Evolutionary conservation across 2,888 invertebrate species (phyloP).

Genomic region (Vanessa cardui): DNA sequence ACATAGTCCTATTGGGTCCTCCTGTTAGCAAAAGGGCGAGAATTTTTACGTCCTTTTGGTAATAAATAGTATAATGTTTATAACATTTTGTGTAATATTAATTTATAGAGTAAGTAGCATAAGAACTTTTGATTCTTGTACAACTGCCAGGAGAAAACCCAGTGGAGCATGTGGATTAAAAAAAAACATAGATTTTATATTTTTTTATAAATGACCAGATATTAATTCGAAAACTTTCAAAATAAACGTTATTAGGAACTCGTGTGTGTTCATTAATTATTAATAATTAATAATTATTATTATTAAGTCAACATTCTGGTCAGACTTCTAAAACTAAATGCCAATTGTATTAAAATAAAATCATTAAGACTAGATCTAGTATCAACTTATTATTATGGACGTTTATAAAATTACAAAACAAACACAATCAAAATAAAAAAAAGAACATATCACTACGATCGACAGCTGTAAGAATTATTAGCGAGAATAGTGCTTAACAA

Average conservation of each 20-base stretch:
- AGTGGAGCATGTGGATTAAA: background rate
- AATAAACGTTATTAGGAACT: slow-evolving; percentile 25
- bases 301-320: slow-evolving; percentile 18
- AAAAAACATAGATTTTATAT: slow-evolving; percentile 4
- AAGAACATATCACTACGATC: slow-evolving; percentile 1
- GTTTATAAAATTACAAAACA: slow-evolving; percentile 33
- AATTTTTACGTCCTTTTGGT: too few relatives aligned
- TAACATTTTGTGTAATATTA: too few relatives aligned
- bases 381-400: slow-evolving; percentile 41
- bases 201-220: slow-evolving; percentile 23
- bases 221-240: slow-evolving; percentile 3
- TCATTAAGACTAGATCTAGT: slow-evolving; percentile 58
- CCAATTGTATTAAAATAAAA: slow-evolving; percentile 38
- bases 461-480: slow-evolving; percentile 12
- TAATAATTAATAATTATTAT: background rate
- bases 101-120: too few relatives aligned
- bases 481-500: too few relatives aligned
- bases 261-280: background rate
- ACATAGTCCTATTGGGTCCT: too few relatives aligned
- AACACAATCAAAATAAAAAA: slow-evolving; percentile 2
- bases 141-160: too few relatives aligned
- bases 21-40: too few relatives aligned
- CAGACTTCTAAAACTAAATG: slow-evolving; percentile 38
- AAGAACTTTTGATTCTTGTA: too few relatives aligned
- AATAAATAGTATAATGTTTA: too few relatives aligned